Conservation (phyloP, 1,140 invertebrate genomes). For the Trypoxylus dichotomus region DNA sequence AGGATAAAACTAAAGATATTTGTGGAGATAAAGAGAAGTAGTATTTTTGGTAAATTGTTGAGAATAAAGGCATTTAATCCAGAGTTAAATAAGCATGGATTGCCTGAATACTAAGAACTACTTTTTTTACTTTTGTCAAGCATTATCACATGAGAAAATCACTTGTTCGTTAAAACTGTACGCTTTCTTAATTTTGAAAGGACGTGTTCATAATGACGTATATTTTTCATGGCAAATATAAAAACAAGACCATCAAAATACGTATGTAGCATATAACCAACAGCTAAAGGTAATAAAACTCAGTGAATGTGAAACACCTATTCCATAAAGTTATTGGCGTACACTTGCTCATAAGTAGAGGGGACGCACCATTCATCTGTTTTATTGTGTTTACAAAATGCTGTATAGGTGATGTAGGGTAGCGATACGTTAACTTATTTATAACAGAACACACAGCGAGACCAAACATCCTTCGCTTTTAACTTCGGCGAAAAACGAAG, state of each 20-base stretch:
- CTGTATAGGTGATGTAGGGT: conserved; percentile 27
- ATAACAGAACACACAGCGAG: conserved; percentile 29
- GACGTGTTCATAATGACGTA: no score
- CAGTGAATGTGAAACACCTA: conserved; percentile 9
- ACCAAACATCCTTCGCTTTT: conserved; percentile 29
- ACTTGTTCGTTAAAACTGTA: no score
- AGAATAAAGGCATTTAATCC: no score
- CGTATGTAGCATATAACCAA: neutral
- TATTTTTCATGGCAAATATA: neutral
- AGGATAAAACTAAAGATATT: no score
- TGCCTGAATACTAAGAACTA: no score
- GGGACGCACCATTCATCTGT: conserved; percentile 29
- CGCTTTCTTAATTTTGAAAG: no score
- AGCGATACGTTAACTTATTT: conserved; percentile 30
- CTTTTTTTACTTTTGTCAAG: no score
- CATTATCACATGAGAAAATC: no score
- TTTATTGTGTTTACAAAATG: conserved; percentile 29
- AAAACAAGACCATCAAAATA: neutral
- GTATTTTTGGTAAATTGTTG: no score
- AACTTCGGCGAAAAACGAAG: conserved; percentile 18
- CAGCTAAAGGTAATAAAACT: neutral
- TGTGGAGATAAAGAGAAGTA: no score
- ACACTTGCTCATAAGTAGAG: conserved; percentile 26
- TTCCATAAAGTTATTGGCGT: conserved; percentile 21
- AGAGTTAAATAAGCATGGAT: no score